Evolutionary conservation across 2,797 vertebrate genomes (phyloP).

Genomic region (Taenioides sp.): DNA sequence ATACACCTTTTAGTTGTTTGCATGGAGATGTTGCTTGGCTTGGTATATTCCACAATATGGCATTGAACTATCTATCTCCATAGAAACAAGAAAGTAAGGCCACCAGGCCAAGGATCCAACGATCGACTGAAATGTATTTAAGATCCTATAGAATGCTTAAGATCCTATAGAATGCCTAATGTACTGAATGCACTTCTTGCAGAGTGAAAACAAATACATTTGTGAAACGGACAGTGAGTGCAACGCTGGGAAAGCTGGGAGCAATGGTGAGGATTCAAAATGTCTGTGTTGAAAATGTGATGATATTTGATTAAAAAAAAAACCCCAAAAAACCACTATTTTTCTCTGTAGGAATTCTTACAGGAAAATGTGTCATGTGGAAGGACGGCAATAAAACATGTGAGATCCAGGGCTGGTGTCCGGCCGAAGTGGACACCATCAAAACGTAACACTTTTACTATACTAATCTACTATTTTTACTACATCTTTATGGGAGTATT

Average conservation of each 20-base stretch:
- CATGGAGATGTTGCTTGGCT: too few species aligned
- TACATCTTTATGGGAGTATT: too few species aligned
- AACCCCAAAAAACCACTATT: not conserved
- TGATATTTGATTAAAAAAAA: not conserved
- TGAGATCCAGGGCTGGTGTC: slow-evolving; percentile 92
- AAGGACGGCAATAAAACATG: slow-evolving; percentile 73
- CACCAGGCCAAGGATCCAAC: not conserved
- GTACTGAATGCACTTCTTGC: slow-evolving; percentile 21
- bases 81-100: too few species aligned
- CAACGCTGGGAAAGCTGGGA: slow-evolving; percentile 56
- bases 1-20: too few species aligned
- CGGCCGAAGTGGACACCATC: slow-evolving; percentile 87
- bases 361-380: slow-evolving; percentile 85
- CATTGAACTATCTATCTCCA: too few species aligned
- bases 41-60: too few species aligned
- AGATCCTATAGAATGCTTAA: too few species aligned
- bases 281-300: not conserved
- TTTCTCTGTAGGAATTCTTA: slow-evolving; percentile 75
- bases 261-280: slow-evolving; percentile 65
- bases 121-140: not conserved
- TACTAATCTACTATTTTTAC: too few species aligned
- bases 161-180: too few species aligned
- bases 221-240: slow-evolving; percentile 67
- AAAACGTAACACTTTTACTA: slow-evolving; percentile 72
- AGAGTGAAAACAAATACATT: slow-evolving; percentile 70